phyloP scores from a whole-genome alignment of 64 coral and sea anemone genomes.

The Actinia tenebrosa region DNA sequence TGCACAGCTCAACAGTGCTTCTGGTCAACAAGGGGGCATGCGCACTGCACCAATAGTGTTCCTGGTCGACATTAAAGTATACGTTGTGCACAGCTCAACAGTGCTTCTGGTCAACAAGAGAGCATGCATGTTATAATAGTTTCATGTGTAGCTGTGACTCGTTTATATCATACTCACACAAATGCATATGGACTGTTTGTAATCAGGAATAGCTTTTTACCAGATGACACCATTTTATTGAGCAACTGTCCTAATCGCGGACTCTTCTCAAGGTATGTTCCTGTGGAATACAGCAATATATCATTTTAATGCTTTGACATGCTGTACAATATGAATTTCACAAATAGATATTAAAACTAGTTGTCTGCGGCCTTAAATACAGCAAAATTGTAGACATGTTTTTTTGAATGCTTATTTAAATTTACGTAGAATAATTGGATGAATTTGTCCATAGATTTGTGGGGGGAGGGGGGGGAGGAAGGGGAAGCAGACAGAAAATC shows the following conservation, averaged over 20 bases:
- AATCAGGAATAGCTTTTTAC: constrained; percentile 88
- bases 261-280: constrained; percentile 73
- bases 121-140: background rate
- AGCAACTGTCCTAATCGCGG: constrained; percentile 63
- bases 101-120: background rate
- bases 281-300: constrained; percentile 13
- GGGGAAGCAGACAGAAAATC: background rate
- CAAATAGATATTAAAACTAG: too few species aligned
- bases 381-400: too few species aligned
- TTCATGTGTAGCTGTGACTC: background rate
- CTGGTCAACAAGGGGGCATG: background rate
- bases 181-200: constrained; percentile 89
- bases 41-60: background rate
- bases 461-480: too few species aligned
- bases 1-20: background rate
- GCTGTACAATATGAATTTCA: too few species aligned
- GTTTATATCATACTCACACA: constrained; percentile 63
- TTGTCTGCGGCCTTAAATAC: too few species aligned
- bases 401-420: too few species aligned
- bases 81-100: background rate
- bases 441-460: too few species aligned
- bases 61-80: background rate
- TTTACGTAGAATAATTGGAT: too few species aligned
- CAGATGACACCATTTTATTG: constrained; percentile 57
- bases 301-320: too few species aligned